A percentile compares a stretch with the other conserved stretches of the same genome.
These are phyloP conservation scores for Lasius platythorax DNA, from an alignment of 2,888 invertebrate genomes.

Conservation along the genomic window DNA sequence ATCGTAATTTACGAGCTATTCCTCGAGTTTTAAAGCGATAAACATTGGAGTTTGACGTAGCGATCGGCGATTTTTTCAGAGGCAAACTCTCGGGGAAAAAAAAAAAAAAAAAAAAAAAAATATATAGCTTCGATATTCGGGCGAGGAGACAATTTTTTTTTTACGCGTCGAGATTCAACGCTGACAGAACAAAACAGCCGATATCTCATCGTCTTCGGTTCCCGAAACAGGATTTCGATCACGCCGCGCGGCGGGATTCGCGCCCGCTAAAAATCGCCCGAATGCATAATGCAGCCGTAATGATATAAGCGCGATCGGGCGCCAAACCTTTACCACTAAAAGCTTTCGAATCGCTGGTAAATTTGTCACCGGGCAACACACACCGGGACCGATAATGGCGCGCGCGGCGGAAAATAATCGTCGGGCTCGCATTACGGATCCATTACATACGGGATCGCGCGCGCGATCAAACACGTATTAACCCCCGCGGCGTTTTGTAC, in stretches of 20 bases:
- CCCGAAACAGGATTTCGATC: background rate
- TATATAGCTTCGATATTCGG: background rate
- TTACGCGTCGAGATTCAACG: background rate
- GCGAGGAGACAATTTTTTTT: background rate
- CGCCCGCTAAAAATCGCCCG: conserved; percentile 52
- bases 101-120: background rate
- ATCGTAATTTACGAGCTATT: background rate
- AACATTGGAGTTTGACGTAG: background rate
- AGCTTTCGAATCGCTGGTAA: conserved; percentile 71
- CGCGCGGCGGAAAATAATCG: conserved; percentile 66
- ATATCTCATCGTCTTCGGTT: conserved; percentile 1
- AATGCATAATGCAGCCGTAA: conserved; percentile 58
- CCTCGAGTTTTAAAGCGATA: background rate
- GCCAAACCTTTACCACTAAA: conserved; percentile 69
- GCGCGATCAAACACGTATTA: conserved; percentile 70
- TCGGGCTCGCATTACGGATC: conserved; percentile 70
- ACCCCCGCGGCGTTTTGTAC: conserved; percentile 66
- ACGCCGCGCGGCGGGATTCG: conserved; percentile 29
- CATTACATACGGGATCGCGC: conserved; percentile 72
- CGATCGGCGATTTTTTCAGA: background rate
- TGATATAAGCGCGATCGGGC: conserved; percentile 65
- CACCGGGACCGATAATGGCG: conserved; percentile 61
- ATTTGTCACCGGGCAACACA: conserved; percentile 68
- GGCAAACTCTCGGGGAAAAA: background rate
- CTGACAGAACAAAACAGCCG: too few relatives aligned